Evolutionary conservation across 2,113 vertebrate species (phyloP), one percentile per base, ranked within the genome.

Genomic region (Gasterosteus aculeatus): DNA sequence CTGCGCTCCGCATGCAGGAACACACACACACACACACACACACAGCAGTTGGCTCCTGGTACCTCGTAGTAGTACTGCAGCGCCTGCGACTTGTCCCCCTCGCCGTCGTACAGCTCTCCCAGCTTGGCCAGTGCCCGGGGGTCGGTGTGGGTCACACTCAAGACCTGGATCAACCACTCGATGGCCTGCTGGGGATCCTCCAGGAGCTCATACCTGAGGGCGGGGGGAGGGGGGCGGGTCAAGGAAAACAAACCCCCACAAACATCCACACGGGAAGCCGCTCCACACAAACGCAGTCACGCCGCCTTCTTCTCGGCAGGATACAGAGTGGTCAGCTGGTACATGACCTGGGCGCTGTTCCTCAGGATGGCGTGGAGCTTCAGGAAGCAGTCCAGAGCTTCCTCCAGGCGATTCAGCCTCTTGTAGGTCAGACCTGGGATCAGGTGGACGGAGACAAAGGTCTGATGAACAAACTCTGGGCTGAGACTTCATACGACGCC

Each of bases 31-130:
- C 14, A 19, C 46, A 47, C 46, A 16, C 14, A 26, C 22, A 26
- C 22, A 26, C 22, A 26, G 22, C 22, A 1, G 22, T 26, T 26
- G 3, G 18, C 3, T 10, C 49, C 8, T 7, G 18, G n/a, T 92
- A 97, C 98, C 95, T 99, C 98, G 38, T 85, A 96, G 88, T 97
- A 99, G 90, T 97, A 96, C 60, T 99, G 97, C 85, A 98, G 97
- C 15, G 97, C 97, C 77, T 98, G 97, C 2, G 97, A 96, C 76
- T 99, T 99, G 89, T 99, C 98, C 3, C 97, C 97, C 84, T 98
- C 97, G 0, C 63, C 77, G 53, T 97, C 96, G 33, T 97, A 94
- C 12, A 99, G 85, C 74, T 96, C 95, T 75, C 97, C 98, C 26
- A 99, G 93, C 84, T 97, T 97, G 73, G 96, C 94, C 78, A 99